A percentile compares a stretch with the other conserved stretches of the same genome.
These are phyloP conservation scores for Criorhina ranunculi DNA, from an alignment of 2,888 invertebrate genomes.

Conservation along the genomic window DNA sequence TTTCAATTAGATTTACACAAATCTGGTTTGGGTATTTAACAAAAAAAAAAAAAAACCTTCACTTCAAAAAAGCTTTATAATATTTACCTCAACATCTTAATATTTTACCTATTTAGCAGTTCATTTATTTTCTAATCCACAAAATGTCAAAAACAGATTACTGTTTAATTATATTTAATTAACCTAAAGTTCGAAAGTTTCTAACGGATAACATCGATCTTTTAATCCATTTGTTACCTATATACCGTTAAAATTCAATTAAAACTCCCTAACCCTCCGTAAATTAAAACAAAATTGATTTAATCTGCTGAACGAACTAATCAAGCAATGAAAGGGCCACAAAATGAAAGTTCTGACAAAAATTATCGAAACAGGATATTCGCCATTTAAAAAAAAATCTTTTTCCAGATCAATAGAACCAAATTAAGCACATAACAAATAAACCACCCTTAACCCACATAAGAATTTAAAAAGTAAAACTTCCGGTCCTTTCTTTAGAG, in stretches of 20 bases:
- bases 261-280: slow-evolving; percentile 14
- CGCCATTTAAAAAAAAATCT: too few species aligned
- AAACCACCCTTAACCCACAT: background rate
- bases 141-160: too few species aligned
- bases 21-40: too few species aligned
- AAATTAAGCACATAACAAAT: slow-evolving; percentile 36
- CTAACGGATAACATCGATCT: background rate
- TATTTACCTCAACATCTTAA: too few species aligned
- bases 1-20: too few species aligned
- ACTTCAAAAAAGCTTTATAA: too few species aligned
- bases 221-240: background rate
- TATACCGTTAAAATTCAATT: slow-evolving; percentile 29
- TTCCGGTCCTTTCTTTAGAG: background rate
- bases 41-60: too few species aligned
- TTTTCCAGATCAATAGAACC: slow-evolving; percentile 28
- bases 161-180: background rate
- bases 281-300: slow-evolving; percentile 29
- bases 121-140: too few species aligned
- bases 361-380: slow-evolving; percentile 16
- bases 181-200: slow-evolving; percentile 10
- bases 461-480: background rate
- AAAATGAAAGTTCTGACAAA: slow-evolving; percentile 10
- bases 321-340: slow-evolving; percentile 33
- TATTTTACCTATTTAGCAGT: too few species aligned
- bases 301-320: slow-evolving; percentile 23